Evolutionary conservation across 2,888 invertebrate genomes (phyloP).

Genomic region (Acanthopleura granulata): DNA sequence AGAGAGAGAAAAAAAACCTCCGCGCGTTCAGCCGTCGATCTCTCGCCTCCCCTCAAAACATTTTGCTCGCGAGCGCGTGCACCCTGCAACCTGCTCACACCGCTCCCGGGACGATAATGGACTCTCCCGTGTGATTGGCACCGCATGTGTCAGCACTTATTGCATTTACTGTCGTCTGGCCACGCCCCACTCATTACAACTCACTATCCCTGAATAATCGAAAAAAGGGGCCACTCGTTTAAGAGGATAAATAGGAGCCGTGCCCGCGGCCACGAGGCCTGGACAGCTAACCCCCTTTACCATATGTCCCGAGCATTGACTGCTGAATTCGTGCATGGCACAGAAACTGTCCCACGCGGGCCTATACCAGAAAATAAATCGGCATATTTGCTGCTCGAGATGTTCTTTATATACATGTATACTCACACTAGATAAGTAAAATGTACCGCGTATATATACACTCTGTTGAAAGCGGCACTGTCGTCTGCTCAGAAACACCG

Average conservation of each 20-base stretch:
- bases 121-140: not conserved
- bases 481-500: not conserved
- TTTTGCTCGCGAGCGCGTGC: not conserved
- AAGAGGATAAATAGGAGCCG: not conserved
- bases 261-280: not conserved
- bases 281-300: not conserved
- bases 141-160: slow-evolving; percentile 16
- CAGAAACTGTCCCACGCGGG: too few relatives aligned
- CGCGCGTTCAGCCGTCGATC: too few relatives aligned
- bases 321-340: not conserved
- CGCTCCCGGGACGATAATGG: not conserved
- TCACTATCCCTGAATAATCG: not conserved
- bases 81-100: not conserved
- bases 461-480: not conserved
- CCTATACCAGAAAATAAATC: too few relatives aligned
- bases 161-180: slow-evolving; percentile 9
- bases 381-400: too few relatives aligned
- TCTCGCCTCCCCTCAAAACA: too few relatives aligned
- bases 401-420: too few relatives aligned
- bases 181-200: slow-evolving; percentile 9
- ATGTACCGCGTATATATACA: not conserved
- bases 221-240: not conserved
- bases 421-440: too few relatives aligned
- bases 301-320: slow-evolving; percentile 4
- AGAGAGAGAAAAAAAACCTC: not conserved